Base-by-base conservation (phyloP, 1,140 invertebrate species). In the Triops longicaudatus region DNA sequence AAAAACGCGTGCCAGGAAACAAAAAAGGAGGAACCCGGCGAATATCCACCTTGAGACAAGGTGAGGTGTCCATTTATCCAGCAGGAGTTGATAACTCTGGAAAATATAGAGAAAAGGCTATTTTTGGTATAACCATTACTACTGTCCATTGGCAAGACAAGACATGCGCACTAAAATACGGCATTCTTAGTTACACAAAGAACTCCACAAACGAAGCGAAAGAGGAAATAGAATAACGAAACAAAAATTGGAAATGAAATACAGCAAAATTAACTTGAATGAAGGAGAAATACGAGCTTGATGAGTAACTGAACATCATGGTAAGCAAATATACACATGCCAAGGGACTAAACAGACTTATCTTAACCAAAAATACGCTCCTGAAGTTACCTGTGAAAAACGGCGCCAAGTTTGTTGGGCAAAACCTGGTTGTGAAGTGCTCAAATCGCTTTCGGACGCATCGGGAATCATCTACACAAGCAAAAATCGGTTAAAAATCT, bases 21-120 rank as follows among this genome's bases (percentile, higher is more conserved):
- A 77, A 27, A 86, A 14, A 22, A 86, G 81, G 71, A 89, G 79
- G 27, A 84, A 75, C 75, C 82, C 79, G 37, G 86, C 85, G 77
- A 85, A 83, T 63, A 84, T 80, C 88, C 88, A 89, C 83, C 88
- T 82, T 28, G 83, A 82, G 31, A 83, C 81, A 22, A 83, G 80
- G 81, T 87, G 84, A 9, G 88, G 88, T 44, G 87, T 88, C 79
- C 85, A 85, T 80, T 85, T 84, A 83, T 89, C 88, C 77, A 89
- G 81, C 63, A 85, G 82, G 75, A 84, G 83, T 81, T 89, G 88
- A 80, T 88, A 88, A 73, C 82, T 82, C 84, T 86, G 80, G 42
- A 82, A 81, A 71, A 80, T 73, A 76, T 22, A 79, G 71, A 74
- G 28, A 28, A 73, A 28, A 31, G 50, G 50, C 50, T 63, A 63